Evolutionary conservation across 2,888 invertebrate species (phyloP).

Genomic region (Latheticus oryzae): DNA sequence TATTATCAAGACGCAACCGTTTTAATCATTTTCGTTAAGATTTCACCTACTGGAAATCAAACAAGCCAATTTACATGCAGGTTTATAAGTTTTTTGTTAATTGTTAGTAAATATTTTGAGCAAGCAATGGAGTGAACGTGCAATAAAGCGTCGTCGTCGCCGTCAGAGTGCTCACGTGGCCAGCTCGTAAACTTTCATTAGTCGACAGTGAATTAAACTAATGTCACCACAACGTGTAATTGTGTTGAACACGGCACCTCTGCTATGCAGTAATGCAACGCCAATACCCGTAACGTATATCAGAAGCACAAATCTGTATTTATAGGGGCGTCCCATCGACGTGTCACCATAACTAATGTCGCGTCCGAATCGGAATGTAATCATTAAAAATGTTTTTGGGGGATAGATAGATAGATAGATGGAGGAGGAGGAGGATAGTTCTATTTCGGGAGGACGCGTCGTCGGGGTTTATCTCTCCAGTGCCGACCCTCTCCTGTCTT

Average conservation of each 20-base stretch:
- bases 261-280: constrained; percentile 58
- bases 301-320: constrained; percentile 65
- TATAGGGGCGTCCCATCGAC: constrained; percentile 63
- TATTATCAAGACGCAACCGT: constrained; percentile 31
- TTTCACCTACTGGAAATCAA: too few species aligned
- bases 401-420: too few species aligned
- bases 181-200: constrained; percentile 65
- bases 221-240: constrained; percentile 66
- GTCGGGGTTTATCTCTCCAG: constrained; percentile 32
- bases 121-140: constrained; percentile 52
- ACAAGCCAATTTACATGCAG: too few species aligned
- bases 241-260: constrained; percentile 61
- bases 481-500: constrained; percentile 48
- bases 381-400: constrained; percentile 37
- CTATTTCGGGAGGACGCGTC: constrained; percentile 34
- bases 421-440: constrained; percentile 32
- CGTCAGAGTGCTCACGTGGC: constrained; percentile 55
- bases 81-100: constrained; percentile 52
- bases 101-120: constrained; percentile 53
- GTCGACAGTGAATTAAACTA: constrained; percentile 65
- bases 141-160: constrained; percentile 48
- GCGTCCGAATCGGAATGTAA: constrained; percentile 42
- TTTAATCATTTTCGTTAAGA: too few species aligned
- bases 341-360: constrained; percentile 62
- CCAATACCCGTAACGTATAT: constrained; percentile 63